Evolutionary conservation across 2,888 invertebrate genomes (phyloP), one percentile per base, ranked within the genome.

Genomic region (Brachycybe producta): DNA sequence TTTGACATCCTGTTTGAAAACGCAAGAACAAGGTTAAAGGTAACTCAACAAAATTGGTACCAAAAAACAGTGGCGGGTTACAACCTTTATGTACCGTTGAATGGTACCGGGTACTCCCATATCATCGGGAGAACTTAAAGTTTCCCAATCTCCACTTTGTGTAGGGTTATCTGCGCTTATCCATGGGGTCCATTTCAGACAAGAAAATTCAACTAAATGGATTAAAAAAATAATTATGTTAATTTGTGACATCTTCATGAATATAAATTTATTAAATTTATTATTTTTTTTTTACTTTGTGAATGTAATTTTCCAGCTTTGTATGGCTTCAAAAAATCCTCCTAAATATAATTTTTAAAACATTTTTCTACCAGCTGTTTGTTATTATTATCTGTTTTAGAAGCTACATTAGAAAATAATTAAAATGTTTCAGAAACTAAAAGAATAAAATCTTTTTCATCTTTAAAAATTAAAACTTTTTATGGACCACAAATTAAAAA

Each of bases 101-200:
- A 47, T 40, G 2, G 47, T 47, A n/a, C 47, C 47, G 23, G 47
- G 47, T 7, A 3, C 36, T 21, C 47, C 47, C 38, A 36, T 47
- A 15, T 47, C 47, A 21, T 38, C 47, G 5, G 35, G 35, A 24
- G 23, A 34, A 41, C 47, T 40, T 21, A 47, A n/a, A 36, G 47
- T 47, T 24, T 47, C 47, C 34, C 23, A 42, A 42, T 42, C 42
- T 13, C 42, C 42, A 5, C 28, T 28, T n/a, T 28, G 19, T 2
- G 42, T 42, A 13, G 42, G 42, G 8, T 24, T 27, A 27, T 47
- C 47, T 7, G 36, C 47, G 15, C 27, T 47, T 13, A 47, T 36
- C 47, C 47, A 47, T n/a, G 15, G 21, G 15, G 47, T 47, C 47
- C 47, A 47, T 36, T 47, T 34, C 23, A 47, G 19, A 15, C 47